A percentile compares a stretch with the other conserved stretches of the same genome.
Conservation (phyloP, 1,140 invertebrate genomes). For the Diabrotica virgifera region DNA sequence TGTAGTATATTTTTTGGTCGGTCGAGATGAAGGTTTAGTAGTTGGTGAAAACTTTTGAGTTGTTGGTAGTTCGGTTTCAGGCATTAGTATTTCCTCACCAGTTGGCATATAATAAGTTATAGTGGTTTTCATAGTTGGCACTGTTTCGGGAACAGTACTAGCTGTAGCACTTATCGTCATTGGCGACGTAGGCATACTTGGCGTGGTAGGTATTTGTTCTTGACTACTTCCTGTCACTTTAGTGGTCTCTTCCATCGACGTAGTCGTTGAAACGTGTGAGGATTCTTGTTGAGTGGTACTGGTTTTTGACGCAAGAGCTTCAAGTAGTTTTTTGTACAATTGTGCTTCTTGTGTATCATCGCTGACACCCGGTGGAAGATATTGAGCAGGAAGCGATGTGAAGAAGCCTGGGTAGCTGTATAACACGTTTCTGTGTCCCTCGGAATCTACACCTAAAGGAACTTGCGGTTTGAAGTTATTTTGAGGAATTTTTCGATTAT, state of each 20-base stretch:
- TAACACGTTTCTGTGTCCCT: slow-evolving; percentile 37
- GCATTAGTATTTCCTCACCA: slow-evolving; percentile 15
- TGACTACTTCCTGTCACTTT: background rate
- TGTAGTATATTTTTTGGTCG: background rate
- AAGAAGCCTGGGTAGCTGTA: slow-evolving; percentile 32
- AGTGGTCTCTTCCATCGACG: slow-evolving; percentile 6
- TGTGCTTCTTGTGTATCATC: slow-evolving; percentile 33
- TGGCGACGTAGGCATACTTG: slow-evolving; percentile 13
- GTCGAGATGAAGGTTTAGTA: background rate
- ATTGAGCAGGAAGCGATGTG: slow-evolving; percentile 12
- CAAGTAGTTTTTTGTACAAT: slow-evolving; percentile 33
- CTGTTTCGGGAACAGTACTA: background rate
- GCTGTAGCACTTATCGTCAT: slow-evolving; percentile 12
- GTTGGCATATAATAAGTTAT: slow-evolving; percentile 23
- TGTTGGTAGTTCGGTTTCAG: background rate
- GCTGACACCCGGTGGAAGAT: slow-evolving; percentile 9
- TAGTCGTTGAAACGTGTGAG: slow-evolving; percentile 20
- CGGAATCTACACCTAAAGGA: slow-evolving; percentile 29
- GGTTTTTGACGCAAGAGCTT: slow-evolving; percentile 33
- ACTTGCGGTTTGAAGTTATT: slow-evolving; percentile 27
- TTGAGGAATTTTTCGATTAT: slow-evolving; percentile 13
- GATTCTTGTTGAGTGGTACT: slow-evolving; percentile 21
- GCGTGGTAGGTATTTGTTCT: background rate
- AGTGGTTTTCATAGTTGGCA: slow-evolving; percentile 5
- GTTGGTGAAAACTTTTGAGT: background rate